Evolutionary conservation across 2,888 invertebrate species (phyloP).

Genomic region (Tuberolachnus salignus): DNA sequence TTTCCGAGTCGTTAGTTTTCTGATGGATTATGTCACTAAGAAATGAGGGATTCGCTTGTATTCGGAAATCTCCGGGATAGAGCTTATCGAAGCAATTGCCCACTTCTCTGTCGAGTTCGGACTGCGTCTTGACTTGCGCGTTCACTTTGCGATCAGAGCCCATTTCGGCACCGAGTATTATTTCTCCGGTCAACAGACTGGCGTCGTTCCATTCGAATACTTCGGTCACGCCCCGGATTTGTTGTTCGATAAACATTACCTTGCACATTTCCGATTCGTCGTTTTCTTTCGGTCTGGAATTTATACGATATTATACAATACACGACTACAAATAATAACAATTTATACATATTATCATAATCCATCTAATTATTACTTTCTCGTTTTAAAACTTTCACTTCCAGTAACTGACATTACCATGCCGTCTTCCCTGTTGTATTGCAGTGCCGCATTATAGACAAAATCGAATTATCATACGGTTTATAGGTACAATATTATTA

Average conservation of each 20-base stretch:
- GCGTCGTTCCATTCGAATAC: slow-evolving; percentile 31
- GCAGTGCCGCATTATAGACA: no score
- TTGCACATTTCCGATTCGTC: background rate
- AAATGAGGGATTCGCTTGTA: background rate
- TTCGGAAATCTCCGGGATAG: slow-evolving; percentile 49
- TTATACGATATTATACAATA: no score
- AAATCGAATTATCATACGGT: no score
- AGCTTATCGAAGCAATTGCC: background rate
- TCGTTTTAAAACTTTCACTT: no score
- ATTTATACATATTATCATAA: background rate
- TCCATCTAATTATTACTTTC: no score
- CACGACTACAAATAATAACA: background rate
- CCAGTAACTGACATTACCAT: no score
- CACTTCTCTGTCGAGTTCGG: slow-evolving; percentile 18
- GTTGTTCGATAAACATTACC: slow-evolving; percentile 39
- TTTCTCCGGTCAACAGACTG: slow-evolving; percentile 32
- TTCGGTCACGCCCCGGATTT: slow-evolving; percentile 35
- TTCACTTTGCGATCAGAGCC: slow-evolving; percentile 34
- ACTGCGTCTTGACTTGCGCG: slow-evolving; percentile 31
- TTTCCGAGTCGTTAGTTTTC: background rate
- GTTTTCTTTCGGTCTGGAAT: background rate
- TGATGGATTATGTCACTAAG: background rate
- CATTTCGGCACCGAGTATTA: slow-evolving; percentile 33
- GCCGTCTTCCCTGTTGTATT: no score
- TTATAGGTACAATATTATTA: no score